Conservation (phyloP, 1,140 invertebrate species). For the Octopus bimaculoides region DNA sequence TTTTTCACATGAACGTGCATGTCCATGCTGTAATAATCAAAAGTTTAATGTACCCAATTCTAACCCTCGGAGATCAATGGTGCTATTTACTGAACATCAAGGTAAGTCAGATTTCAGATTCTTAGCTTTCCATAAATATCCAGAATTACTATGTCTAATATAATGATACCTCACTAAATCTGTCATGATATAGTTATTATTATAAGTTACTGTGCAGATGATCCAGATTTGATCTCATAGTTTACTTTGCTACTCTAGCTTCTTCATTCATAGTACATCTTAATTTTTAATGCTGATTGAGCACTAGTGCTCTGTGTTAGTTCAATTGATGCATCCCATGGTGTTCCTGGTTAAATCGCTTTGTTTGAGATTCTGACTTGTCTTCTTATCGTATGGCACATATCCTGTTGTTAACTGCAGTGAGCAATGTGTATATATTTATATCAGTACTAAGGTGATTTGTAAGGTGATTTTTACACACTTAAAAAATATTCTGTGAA, state of each 20-base stretch:
- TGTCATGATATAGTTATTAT: neutral
- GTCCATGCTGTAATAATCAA: neutral
- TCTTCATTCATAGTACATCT: neutral
- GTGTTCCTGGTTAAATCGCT: too few species aligned
- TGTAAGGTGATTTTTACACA: too few species aligned
- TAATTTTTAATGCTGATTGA: too few species aligned
- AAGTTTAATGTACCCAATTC: neutral
- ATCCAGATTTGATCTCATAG: neutral
- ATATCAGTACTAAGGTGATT: too few species aligned
- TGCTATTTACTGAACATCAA: constrained; percentile 28
- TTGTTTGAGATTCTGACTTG: too few species aligned
- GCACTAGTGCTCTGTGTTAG: too few species aligned
- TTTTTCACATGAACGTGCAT: neutral
- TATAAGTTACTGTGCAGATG: neutral
- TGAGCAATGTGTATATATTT: too few species aligned
- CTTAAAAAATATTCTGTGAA: too few species aligned
- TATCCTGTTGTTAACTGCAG: too few species aligned
- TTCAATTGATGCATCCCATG: too few species aligned
- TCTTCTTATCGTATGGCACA: too few species aligned
- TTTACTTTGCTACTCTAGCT: neutral
- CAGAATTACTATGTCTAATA: neutral
- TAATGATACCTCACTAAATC: neutral
- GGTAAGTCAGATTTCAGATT: constrained; percentile 16
- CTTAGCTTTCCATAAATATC: neutral
- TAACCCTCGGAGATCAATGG: constrained; percentile 19